Evolutionary conservation across 2,888 invertebrate species (phyloP).

Genomic region (Lycophotia porphyrea): DNA sequence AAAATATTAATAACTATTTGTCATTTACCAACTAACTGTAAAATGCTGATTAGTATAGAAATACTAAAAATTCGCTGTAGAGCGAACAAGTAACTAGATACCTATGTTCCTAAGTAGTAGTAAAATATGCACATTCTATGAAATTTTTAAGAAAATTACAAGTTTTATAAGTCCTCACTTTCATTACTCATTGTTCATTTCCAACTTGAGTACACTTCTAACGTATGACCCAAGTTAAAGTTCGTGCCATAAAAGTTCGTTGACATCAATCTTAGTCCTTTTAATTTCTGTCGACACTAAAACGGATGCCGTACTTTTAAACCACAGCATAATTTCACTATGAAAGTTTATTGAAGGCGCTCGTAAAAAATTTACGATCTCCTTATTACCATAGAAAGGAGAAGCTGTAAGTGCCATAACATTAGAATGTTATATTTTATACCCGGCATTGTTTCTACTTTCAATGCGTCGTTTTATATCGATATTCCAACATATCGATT

Average conservation of each 20-base stretch:
- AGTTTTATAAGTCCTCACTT: not conserved
- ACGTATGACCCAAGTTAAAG: slow-evolving; percentile 17
- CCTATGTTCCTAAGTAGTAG: not conserved
- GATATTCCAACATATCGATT: slow-evolving; percentile 72
- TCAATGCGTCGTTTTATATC: slow-evolving; percentile 71
- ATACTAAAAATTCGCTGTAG: not conserved
- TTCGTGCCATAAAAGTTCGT: slow-evolving; percentile 36
- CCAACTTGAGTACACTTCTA: not conserved
- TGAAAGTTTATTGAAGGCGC: slow-evolving; percentile 72
- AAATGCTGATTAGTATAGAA: not conserved
- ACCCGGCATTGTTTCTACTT: slow-evolving; percentile 78
- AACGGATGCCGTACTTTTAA: slow-evolving; percentile 66
- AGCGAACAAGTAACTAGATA: not conserved
- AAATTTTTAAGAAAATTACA: not conserved
- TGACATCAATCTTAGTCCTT: slow-evolving; percentile 57
- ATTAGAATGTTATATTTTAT: slow-evolving; percentile 77
- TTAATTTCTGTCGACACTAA: slow-evolving; percentile 53
- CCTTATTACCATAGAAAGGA: slow-evolving; percentile 81
- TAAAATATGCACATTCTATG: not conserved
- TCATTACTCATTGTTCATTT: slow-evolving; percentile 15
- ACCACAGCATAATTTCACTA: slow-evolving; percentile 69
- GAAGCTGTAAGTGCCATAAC: slow-evolving; percentile 72
- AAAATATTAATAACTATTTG: not conserved
- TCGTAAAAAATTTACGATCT: slow-evolving; percentile 80
- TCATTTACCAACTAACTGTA: no score